These are phyloP conservation scores for Marisa cornuarietis DNA, from an alignment of 1,140 invertebrate genomes.

Conservation along the genomic window DNA sequence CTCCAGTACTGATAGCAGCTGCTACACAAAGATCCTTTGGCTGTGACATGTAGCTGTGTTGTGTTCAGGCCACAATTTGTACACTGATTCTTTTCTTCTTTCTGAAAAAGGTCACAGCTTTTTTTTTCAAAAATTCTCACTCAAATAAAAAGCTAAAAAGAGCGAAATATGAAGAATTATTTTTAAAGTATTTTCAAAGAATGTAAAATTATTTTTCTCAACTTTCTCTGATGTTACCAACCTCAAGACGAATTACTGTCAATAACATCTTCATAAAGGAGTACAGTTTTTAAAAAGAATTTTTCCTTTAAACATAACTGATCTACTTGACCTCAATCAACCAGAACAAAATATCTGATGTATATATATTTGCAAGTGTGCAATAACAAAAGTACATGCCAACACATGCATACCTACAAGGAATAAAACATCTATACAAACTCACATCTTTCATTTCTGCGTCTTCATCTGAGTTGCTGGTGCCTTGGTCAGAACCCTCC, in stretches of 20 bases:
- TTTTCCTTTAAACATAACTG: too few relatives aligned
- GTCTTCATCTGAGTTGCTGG: constrained; percentile 51
- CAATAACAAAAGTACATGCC: too few relatives aligned
- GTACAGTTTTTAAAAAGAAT: background rate
- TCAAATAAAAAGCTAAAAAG: background rate
- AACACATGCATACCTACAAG: too few relatives aligned
- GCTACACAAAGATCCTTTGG: constrained; percentile 80
- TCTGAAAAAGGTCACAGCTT: constrained; percentile 25
- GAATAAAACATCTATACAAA: background rate
- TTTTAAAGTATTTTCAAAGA: too few relatives aligned
- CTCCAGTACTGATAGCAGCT: constrained; percentile 84
- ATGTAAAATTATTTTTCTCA: too few relatives aligned
- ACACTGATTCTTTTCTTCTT: constrained; percentile 68
- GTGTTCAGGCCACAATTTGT: constrained; percentile 81
- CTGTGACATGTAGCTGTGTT: constrained; percentile 76
- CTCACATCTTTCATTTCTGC: constrained; percentile 50
- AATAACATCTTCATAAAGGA: background rate
- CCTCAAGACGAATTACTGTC: background rate
- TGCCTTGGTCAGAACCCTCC: constrained; percentile 53
- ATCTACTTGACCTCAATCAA: too few relatives aligned
- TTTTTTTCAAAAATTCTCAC: background rate
- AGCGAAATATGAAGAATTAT: too few relatives aligned
- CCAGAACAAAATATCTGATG: background rate
- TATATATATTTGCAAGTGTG: background rate
- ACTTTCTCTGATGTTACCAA: background rate